Conservation (phyloP, 2,888 invertebrate genomes). For the Lasioglossum pauxillum region DNA sequence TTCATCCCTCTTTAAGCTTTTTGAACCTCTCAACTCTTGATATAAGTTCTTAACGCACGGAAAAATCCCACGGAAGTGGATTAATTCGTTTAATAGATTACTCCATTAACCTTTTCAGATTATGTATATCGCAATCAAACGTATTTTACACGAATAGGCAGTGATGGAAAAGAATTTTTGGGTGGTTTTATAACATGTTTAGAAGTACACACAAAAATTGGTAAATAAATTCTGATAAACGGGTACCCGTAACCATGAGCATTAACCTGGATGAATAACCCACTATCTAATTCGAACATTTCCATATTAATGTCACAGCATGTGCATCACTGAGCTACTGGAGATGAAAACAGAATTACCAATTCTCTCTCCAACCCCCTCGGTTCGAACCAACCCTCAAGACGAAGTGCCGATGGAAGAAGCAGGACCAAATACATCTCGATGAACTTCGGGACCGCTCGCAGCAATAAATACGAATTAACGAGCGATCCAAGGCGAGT, state of each 20-base stretch:
- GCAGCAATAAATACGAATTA: background rate
- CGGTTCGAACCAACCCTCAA: background rate
- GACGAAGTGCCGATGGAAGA: background rate
- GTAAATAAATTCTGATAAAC: too few relatives aligned
- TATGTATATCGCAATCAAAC: background rate
- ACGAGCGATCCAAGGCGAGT: conserved; percentile 6
- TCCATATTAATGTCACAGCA: background rate
- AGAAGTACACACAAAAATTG: too few relatives aligned
- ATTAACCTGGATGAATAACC: too few relatives aligned
- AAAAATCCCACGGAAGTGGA: background rate
- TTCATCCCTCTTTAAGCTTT: background rate
- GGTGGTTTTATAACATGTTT: too few relatives aligned
- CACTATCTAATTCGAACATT: too few relatives aligned
- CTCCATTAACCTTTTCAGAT: background rate
- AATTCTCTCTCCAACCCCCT: background rate
- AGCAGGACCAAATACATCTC: background rate
- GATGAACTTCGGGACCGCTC: background rate
- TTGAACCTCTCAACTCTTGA: background rate
- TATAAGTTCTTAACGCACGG: background rate
- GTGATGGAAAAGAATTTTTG: background rate
- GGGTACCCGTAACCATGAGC: too few relatives aligned
- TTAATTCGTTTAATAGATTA: background rate
- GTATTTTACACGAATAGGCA: background rate
- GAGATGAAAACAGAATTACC: background rate
- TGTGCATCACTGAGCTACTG: background rate